Evolutionary conservation across 2,113 vertebrate species (phyloP).

Genomic region (Scatophagus argus): DNA sequence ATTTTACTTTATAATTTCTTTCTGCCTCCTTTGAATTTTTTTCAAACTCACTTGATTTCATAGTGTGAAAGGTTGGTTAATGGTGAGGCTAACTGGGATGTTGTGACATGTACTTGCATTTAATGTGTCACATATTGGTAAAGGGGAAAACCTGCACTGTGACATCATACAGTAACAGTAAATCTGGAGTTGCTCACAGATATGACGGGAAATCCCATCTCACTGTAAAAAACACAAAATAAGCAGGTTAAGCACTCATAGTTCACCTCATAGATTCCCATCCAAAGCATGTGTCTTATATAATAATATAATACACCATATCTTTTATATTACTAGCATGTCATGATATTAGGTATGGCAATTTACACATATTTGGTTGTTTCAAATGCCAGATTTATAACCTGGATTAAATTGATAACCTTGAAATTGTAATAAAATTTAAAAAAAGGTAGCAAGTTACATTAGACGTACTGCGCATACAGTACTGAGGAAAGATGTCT

Average conservation of each 20-base stretch:
- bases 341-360: conserved; percentile 35
- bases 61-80: conserved; percentile 5
- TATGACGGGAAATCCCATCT: background rate
- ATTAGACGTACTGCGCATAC: background rate
- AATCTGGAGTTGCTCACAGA: conserved; percentile 13
- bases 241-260: background rate
- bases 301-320: conserved; percentile 13
- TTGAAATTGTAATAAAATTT: conserved; percentile 11
- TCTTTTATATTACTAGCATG: conserved; percentile 22
- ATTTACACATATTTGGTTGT: conserved; percentile 8
- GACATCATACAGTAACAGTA: background rate
- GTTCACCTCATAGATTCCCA: conserved; percentile 20
- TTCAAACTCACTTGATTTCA: conserved; percentile 20
- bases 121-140: conserved; percentile 36
- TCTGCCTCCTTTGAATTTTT: conserved; percentile 58
- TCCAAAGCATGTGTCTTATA: conserved; percentile 21
- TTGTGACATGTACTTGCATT: background rate
- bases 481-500: background rate
- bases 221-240: conserved; percentile 18
- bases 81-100: conserved; percentile 5
- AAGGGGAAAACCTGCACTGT: conserved; percentile 19
- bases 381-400: background rate
- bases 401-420: conserved; percentile 17
- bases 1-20: conserved; percentile 63
- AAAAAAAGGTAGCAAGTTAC: background rate